phyloP scores from a whole-genome alignment of 1,140 invertebrate species.

The Panagrolaimus sp. region DNA sequence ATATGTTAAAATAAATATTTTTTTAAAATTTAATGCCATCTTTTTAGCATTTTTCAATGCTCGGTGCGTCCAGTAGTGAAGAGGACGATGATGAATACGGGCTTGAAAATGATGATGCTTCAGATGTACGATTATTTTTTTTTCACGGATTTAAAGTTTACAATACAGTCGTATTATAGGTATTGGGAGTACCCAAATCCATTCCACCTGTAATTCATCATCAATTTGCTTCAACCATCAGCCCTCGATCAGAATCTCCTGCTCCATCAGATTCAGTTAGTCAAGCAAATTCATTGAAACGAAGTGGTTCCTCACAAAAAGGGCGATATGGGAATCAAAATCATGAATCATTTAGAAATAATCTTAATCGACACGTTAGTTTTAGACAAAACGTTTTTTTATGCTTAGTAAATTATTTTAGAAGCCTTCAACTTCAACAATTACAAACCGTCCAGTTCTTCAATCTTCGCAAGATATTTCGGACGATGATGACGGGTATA shows the following conservation, averaged over 20 bases:
- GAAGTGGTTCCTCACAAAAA: slow-evolving; percentile 36
- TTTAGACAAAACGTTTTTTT: not conserved
- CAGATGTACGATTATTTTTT: slow-evolving; percentile 19
- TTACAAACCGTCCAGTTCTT: slow-evolving; percentile 25
- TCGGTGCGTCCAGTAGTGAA: slow-evolving; percentile 53
- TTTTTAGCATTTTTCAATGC: slow-evolving; percentile 30
- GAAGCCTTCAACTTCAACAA: slow-evolving; percentile 30
- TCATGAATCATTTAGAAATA: slow-evolving; percentile 36
- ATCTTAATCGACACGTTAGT: slow-evolving; percentile 37
- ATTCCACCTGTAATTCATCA: slow-evolving; percentile 14
- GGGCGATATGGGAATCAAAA: slow-evolving; percentile 13
- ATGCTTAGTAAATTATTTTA: slow-evolving; percentile 9
- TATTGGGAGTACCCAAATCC: slow-evolving; percentile 33
- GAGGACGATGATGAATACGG: slow-evolving; percentile 50
- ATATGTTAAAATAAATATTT: too few relatives aligned
- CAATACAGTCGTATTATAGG: too few relatives aligned
- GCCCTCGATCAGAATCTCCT: slow-evolving; percentile 49
- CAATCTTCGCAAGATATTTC: slow-evolving; percentile 54
- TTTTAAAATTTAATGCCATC: too few relatives aligned
- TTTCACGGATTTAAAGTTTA: too few relatives aligned
- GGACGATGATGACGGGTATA: slow-evolving; percentile 32
- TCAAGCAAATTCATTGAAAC: slow-evolving; percentile 49
- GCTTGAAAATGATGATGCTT: slow-evolving; percentile 36
- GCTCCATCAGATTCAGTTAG: slow-evolving; percentile 54
- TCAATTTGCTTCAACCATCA: slow-evolving; percentile 16